phyloP scores from a whole-genome alignment of 2,888 invertebrate species.

The Brachyptera putata region DNA sequence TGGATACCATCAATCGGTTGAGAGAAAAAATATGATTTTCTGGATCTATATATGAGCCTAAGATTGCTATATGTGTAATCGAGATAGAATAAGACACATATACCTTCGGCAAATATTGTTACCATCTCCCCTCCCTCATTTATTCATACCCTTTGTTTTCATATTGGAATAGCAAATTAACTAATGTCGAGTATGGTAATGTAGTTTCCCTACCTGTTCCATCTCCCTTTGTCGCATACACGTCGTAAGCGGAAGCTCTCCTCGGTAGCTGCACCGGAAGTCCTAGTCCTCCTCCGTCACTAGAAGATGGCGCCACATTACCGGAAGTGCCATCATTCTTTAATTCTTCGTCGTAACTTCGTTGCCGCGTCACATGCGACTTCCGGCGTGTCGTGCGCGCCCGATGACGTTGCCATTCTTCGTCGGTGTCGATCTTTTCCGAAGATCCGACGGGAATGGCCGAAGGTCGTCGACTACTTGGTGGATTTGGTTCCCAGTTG shows the following conservation, averaged over 20 bases:
- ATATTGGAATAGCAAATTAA: no score
- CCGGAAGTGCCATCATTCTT: constrained; percentile 42
- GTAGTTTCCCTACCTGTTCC: constrained; percentile 30
- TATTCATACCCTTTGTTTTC: no score
- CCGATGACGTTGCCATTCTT: constrained; percentile 33
- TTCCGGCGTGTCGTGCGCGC: constrained; percentile 44
- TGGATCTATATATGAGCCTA: no score
- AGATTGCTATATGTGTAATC: no score
- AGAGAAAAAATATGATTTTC: no score
- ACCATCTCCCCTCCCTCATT: no score
- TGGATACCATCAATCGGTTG: no score
- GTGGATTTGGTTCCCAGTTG: neutral
- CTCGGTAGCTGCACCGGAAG: constrained; percentile 72
- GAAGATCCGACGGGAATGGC: neutral
- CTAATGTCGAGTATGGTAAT: no score
- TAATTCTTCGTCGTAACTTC: constrained; percentile 80
- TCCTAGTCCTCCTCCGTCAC: constrained; percentile 38
- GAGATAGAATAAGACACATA: no score
- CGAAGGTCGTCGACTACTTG: constrained; percentile 2
- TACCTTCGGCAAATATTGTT: no score
- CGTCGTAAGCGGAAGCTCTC: constrained; percentile 79
- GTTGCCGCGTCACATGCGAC: constrained; percentile 65
- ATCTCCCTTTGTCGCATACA: constrained; percentile 62
- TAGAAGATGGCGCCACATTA: constrained; percentile 38
- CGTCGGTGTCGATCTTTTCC: neutral